phyloP scores from a whole-genome alignment of 2,797 vertebrate genomes.

The Otolemur crassicaudatus region DNA sequence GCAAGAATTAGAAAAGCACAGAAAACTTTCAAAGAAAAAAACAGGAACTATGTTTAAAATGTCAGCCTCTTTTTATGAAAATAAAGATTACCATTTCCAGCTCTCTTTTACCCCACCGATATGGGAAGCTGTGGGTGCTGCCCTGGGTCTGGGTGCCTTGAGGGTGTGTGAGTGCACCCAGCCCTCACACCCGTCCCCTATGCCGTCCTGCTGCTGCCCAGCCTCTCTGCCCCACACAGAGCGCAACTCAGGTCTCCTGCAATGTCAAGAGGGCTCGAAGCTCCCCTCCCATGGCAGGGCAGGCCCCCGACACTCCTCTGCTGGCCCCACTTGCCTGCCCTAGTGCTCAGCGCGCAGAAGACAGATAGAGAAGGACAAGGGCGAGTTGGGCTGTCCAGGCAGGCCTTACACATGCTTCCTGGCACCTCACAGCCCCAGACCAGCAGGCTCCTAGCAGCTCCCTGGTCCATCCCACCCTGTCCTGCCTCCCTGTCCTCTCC shows the following conservation, averaged over 20 bases:
- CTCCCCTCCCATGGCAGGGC: no score
- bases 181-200: rapidly evolving
- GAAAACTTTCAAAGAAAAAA: neutral
- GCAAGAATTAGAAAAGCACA: neutral
- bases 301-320: neutral
- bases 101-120: rapidly evolving
- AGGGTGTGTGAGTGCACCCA: no score
- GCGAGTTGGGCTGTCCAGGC: no score
- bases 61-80: neutral
- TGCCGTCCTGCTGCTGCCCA: neutral
- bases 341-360: no score
- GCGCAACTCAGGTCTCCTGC: neutral
- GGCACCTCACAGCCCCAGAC: neutral
- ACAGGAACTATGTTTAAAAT: neutral
- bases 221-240: neutral
- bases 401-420: no score
- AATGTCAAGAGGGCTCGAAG: rapidly evolving
- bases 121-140: rapidly evolving
- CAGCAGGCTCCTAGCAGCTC: neutral
- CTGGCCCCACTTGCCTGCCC: rapidly evolving
- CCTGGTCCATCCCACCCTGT: neutral
- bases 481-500: neutral
- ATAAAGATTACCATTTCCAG: neutral
- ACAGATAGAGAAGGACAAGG: rapidly evolving
- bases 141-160: rapidly evolving